Base-by-base conservation (phyloP, 2,888 invertebrate species). In the Philaethria dido region DNA sequence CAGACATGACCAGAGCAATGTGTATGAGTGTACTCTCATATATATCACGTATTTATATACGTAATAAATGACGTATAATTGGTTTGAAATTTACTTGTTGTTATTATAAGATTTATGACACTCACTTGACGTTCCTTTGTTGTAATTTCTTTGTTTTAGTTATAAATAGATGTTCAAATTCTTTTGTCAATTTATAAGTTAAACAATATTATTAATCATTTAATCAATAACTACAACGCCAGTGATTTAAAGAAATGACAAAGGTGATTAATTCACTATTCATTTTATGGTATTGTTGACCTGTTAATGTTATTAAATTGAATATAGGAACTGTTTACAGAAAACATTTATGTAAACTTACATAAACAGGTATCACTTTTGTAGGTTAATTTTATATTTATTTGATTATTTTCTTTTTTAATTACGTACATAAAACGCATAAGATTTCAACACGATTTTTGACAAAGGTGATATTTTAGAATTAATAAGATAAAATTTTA, bases 1-100 rank as follows among this genome's bases (percentile, higher is more conserved):
- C 39, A 57, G 39, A 42, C 18, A 57, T 16, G 29, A 29, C 52
- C n/a, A 29, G 16, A 52, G 9, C 52, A 52, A 52, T 29, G 16
- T 50, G 8, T 11, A 29, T 16, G 16, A 29, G 50, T n/a, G n/a
- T 50, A n/a, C n/a, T n/a, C n/a, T n/a, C n/a, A n/a, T n/a, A n/a
- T n/a, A n/a, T n/a, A n/a, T n/a, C n/a, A n/a, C n/a, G n/a, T n/a
- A n/a, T n/a, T n/a, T n/a, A 36, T 8, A 36, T 36, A 29, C 1
- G n/a, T 50, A 29, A 16, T 50, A 29, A n/a, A 16, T 50, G n/a
- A n/a, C 8, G 11, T 50, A 29, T 50, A 29, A 52, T 29, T 29
- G 52, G 16, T 16, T 52, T 29, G 29, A 29, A n/a, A 52, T 52
- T 52, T 13, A 29, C 29, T 11, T 5, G 29, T 50, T 29, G 9